These are phyloP conservation scores for Lasiurus borealis DNA, from an alignment of 2,113 vertebrate species.

Conservation along the genomic window DNA sequence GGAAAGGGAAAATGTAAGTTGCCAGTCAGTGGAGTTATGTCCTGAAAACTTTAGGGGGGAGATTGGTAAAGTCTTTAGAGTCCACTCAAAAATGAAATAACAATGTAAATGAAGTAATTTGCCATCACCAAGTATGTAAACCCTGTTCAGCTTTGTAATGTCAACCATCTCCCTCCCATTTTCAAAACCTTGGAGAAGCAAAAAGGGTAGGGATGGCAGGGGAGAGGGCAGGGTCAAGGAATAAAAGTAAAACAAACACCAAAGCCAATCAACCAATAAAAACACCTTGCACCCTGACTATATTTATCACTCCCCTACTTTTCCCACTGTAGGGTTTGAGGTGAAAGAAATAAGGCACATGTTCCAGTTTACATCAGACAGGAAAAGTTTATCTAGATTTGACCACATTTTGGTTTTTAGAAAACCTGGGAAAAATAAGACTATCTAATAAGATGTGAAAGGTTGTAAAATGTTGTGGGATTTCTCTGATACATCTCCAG, in stretches of 20 bases:
- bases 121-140: neutral
- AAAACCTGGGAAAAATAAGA: neutral
- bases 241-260: neutral
- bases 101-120: neutral
- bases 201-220: rapidly evolving
- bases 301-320: neutral
- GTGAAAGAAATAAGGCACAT: neutral
- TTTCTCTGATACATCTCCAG: neutral
- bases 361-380: neutral
- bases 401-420: neutral
- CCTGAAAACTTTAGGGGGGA: neutral
- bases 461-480: neutral
- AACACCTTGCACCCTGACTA: neutral
- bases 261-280: neutral
- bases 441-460: neutral
- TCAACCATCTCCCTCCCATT: neutral
- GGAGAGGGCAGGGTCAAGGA: neutral
- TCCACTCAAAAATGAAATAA: neutral
- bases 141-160: neutral
- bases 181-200: neutral
- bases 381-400: neutral
- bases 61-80: rapidly evolving
- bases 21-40: neutral
- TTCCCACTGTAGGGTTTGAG: neutral
- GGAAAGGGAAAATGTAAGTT: rapidly evolving